Base-by-base conservation (phyloP, 2,113 vertebrate species). In the Cichladusa arquata region DNA sequence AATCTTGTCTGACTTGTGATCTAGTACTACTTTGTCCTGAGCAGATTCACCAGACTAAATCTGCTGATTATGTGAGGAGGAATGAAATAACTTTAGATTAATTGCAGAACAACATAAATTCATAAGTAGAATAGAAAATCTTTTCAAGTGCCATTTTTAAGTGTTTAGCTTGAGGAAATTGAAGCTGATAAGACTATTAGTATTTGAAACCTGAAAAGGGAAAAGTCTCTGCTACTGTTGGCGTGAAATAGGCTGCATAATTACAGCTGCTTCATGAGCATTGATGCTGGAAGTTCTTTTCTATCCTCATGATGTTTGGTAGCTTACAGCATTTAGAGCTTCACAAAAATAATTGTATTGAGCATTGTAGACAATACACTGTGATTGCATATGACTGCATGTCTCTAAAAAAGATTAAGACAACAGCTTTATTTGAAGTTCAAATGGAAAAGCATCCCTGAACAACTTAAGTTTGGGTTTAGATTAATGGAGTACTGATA, bases 351-450 rank as follows among this genome's bases (percentile, higher is more conserved):
- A 88, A 47, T 85, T 91, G 80, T 92, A 73, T 80, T 91, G 88
- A 96, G 88, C 33, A 0, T 88, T 89, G 81, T 89, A 94, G 93
- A 90, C 71, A 93, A 83, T 83, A 92, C 80, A 82, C 88, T 96
- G 96, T 95, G 91, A 96, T 88, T 95, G 81, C 86, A 88, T 92
- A 70, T 95, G 82, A 93, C 81, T 96, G 84, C 91, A 90, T 95
- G 92, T 96, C 80, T 95, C 95, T 19, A 47, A 80, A 71, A 86
- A 92, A 87, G 15, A 40, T 54, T 36, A 72, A 42, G 47, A 72
- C 85, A 91, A 91, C 79, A 66, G 76, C 87, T 88, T 91, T 72
- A 65, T 91, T 94, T 95, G 94, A 81, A 95, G 92, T 95, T 96
- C 87, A 95, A 95, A 65, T 96, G 65, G 72, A 47, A 81, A 58